Conservation (phyloP, 2,888 invertebrate genomes). For the Perizoma affinitatum region DNA sequence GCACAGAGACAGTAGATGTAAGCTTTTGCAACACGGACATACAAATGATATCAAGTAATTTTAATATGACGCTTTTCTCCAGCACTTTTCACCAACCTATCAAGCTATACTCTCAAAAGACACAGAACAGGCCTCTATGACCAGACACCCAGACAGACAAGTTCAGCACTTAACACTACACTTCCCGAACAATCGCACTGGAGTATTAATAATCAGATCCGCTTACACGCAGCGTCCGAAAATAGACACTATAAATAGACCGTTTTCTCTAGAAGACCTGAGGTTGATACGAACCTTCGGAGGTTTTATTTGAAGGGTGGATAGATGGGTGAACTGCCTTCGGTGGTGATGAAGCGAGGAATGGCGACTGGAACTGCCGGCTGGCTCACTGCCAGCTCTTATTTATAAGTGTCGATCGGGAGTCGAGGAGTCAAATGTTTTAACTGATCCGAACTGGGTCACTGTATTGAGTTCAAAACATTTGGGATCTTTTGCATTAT, state of each 20-base stretch:
- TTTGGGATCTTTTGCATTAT: background rate
- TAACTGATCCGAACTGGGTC: slow-evolving; percentile 32
- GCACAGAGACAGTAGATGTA: slow-evolving; percentile 1
- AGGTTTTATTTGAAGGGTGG: slow-evolving; percentile 9
- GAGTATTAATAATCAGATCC: slow-evolving; percentile 24
- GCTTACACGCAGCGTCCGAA: slow-evolving; percentile 20
- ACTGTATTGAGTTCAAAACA: slow-evolving; percentile 18
- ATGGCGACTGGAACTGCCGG: slow-evolving; percentile 36
- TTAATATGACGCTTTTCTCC: too few relatives aligned
- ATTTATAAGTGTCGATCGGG: slow-evolving; percentile 47
- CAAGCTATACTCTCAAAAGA: too few relatives aligned
- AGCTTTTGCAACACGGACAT: too few relatives aligned
- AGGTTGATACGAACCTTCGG: slow-evolving; percentile 21
- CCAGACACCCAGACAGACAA: too few relatives aligned
- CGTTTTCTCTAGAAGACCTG: background rate
- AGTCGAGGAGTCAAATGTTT: slow-evolving; percentile 24
- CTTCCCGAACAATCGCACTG: slow-evolving; percentile 17
- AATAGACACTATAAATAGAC: slow-evolving; percentile 21
- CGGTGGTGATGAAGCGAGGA: slow-evolving; percentile 37
- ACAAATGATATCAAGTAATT: too few relatives aligned
- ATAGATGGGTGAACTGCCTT: slow-evolving; percentile 21
- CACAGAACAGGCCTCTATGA: too few relatives aligned
- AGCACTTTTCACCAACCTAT: too few relatives aligned
- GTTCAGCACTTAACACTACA: background rate
- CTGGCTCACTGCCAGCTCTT: slow-evolving; percentile 49